Percentiles rank a stretch among this genome's conserved stretches.
These are phyloP conservation scores for Tinamus guttatus DNA, from an alignment of 2,113 vertebrate genomes.

Conservation along the genomic window DNA sequence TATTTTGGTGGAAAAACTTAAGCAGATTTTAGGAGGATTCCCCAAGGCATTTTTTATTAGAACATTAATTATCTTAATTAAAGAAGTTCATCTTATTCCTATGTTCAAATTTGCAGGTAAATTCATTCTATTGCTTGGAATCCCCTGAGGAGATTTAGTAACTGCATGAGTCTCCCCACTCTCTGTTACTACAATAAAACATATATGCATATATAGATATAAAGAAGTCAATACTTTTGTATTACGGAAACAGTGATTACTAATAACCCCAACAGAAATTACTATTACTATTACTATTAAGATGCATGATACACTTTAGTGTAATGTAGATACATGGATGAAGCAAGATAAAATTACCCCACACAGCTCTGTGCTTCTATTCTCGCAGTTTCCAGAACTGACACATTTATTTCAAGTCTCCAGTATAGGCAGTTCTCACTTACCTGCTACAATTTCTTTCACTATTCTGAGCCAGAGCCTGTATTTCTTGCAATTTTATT, in stretches of 20 bases:
- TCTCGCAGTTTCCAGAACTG: background rate
- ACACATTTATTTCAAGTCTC: background rate
- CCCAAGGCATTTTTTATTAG: background rate
- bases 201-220: background rate
- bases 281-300: background rate
- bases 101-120: background rate
- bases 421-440: background rate
- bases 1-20: background rate
- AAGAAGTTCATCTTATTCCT: background rate
- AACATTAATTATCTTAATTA: background rate
- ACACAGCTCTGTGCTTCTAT: background rate
- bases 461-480: background rate
- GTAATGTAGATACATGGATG: background rate
- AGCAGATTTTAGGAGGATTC: background rate
- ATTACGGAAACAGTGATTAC: background rate
- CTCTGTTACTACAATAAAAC: background rate
- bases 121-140: background rate
- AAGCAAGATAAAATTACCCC: background rate
- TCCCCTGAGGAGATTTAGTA: background rate
- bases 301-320: background rate
- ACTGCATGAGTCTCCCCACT: accelerated
- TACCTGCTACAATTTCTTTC: background rate
- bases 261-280: background rate
- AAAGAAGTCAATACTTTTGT: background rate
- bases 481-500: background rate